phyloP scores from a whole-genome alignment of 2,797 vertebrate species.

The Oryzias dopingdopingensis region DNA sequence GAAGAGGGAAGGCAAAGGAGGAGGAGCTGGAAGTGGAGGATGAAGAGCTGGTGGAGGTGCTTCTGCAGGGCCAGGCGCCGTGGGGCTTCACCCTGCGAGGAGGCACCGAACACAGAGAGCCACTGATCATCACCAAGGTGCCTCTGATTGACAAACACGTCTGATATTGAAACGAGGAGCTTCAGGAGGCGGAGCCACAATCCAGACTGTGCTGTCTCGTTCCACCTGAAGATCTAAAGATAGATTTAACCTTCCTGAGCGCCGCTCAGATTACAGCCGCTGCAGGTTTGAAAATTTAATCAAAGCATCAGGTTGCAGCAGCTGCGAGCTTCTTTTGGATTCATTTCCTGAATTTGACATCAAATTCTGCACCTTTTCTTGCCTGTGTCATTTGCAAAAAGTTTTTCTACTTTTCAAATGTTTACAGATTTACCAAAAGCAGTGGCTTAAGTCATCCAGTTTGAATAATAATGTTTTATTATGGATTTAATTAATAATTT shows the following conservation, averaged over 20 bases:
- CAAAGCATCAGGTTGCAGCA: slow-evolving; percentile 45
- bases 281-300: slow-evolving; percentile 64
- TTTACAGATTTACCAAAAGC: no score
- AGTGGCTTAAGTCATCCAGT: no score
- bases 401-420: no score
- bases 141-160: not conserved
- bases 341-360: no score
- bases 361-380: no score
- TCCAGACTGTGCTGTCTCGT: not conserved
- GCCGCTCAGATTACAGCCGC: slow-evolving; percentile 42
- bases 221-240: not conserved
- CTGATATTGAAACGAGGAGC: not conserved
- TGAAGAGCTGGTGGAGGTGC: slow-evolving; percentile 56
- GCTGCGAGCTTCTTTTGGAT: no score
- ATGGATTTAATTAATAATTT: no score
- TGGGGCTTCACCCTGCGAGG: slow-evolving; percentile 92
- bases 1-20: not conserved
- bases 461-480: no score
- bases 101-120: slow-evolving; percentile 86
- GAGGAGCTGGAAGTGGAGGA: not conserved
- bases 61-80: slow-evolving; percentile 80
- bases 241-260: not conserved
- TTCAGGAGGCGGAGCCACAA: not conserved
- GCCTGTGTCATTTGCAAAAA: no score
- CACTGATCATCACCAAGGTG: slow-evolving; percentile 90